Conservation (phyloP, 2,888 invertebrate species). For the Isotomurus palustris region DNA sequence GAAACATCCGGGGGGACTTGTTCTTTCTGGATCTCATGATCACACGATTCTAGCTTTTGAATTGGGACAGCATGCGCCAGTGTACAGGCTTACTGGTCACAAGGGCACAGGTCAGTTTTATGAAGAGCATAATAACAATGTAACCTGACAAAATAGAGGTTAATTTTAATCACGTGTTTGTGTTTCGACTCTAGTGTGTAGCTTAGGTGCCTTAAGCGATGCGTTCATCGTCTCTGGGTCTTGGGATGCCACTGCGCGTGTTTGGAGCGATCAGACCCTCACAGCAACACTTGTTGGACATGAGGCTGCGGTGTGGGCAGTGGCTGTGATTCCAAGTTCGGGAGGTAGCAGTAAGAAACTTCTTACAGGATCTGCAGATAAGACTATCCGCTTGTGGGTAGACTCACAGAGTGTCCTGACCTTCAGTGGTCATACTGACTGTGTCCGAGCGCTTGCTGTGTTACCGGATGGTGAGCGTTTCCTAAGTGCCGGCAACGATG, state of each 20-base stretch:
- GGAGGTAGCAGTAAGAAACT: conserved; percentile 49
- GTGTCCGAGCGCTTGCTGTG: conserved; percentile 74
- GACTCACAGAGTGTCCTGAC: conserved; percentile 59
- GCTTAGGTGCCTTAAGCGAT: conserved; percentile 51
- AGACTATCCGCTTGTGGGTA: conserved; percentile 78
- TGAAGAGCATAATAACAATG: too few relatives aligned
- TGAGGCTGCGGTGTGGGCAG: conserved; percentile 69
- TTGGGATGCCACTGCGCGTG: conserved; percentile 84
- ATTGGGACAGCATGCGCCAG: conserved; percentile 63
- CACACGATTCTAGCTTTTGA: conserved; percentile 73
- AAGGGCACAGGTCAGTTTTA: conserved; percentile 60
- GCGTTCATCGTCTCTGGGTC: conserved; percentile 75
- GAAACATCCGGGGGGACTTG: conserved; percentile 67
- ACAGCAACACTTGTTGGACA: conserved; percentile 64
- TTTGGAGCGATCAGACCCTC: conserved; percentile 65
- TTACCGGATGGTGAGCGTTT: conserved; percentile 69
- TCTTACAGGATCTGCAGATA: conserved; percentile 90
- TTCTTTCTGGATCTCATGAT: conserved; percentile 87
- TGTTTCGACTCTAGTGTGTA: conserved; percentile 51
- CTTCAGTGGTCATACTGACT: conserved; percentile 77
- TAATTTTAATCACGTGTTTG: neutral
- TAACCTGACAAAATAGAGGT: neutral
- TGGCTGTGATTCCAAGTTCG: conserved; percentile 50
- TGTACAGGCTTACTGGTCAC: conserved; percentile 70
- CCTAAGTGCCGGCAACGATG: conserved; percentile 89